A percentile compares a stretch with the other conserved stretches of the same genome.
phyloP scores from a whole-genome alignment of 2,888 invertebrate genomes.

The Meliscaeva auricollis region DNA sequence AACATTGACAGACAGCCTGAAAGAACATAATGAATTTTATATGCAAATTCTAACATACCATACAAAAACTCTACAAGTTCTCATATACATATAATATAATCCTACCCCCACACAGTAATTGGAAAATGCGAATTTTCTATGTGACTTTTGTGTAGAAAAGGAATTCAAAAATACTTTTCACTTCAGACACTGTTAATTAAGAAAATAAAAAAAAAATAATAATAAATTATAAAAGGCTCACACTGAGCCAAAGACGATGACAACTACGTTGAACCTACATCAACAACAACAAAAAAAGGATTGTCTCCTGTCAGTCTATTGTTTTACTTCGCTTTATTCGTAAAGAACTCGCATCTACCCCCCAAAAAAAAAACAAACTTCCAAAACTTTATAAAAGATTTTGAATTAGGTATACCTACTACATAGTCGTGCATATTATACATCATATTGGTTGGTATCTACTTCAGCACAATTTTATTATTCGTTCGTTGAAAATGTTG shows the following conservation, averaged over 20 bases:
- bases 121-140: conserved; percentile 29
- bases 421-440: not conserved
- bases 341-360: conserved; percentile 31
- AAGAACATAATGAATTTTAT: conserved; percentile 62
- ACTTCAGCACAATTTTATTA: conserved; percentile 27
- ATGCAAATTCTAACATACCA: conserved; percentile 59
- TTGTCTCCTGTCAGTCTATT: conserved; percentile 66
- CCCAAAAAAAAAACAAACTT: conserved; percentile 13
- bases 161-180: conserved; percentile 41
- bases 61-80: conserved; percentile 10
- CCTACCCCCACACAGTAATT: conserved; percentile 63
- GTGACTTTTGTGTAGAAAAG: conserved; percentile 19
- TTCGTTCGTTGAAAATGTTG: conserved; percentile 15
- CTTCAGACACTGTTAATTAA: conserved; percentile 58
- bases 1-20: conserved; percentile 25
- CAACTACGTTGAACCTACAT: conserved; percentile 53
- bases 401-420: not conserved
- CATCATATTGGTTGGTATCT: conserved; percentile 2
- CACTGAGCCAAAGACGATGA: conserved; percentile 6
- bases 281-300: conserved; percentile 46
- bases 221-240: conserved; percentile 42
- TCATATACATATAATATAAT: conserved; percentile 23
- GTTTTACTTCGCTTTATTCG: conserved; percentile 57
- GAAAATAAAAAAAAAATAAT: conserved; percentile 19
- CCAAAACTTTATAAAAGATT: conserved; percentile 28